Evolutionary conservation across 1,140 invertebrate genomes (phyloP), one percentile per base, ranked within the genome.

Genomic region (Diuraphis noxia): DNA sequence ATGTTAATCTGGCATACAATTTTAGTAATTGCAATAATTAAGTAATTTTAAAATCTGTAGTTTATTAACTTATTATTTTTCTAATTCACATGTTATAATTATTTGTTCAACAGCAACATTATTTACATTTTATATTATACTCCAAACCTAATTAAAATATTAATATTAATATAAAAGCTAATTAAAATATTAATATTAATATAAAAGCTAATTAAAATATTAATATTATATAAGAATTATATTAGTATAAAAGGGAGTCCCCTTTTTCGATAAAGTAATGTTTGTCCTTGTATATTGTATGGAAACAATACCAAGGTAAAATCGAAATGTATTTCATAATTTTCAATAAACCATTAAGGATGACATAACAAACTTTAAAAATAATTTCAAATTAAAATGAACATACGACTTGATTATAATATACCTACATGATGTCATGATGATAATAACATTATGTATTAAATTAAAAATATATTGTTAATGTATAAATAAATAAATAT

Each of bases 231-330:
- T 81, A 2, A 25, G 8, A 81, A 81, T 81, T 38, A 40, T 23
- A 38, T 8, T 17, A 10, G 19, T 85, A 85, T 17, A 43, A 85
- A 84, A 85, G 1, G 4, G 8, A 81, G 36, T 1, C 1, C 25
- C 41, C 2, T 34, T n/a, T 43, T 43, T 25, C 19, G 7, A 25
- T 36, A 17, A 8, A 36, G 13, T 49, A 86, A 13, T 34, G 52
- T 86, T 86, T 52, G 84, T 86, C 84, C 84, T 86, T 36, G 84
- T 41, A 38, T 13, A 49, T 86, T 86, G 43, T 52, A 36, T 49
- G 5, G 34, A 86, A 52, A 86, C n/a, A 36, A 86, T 86, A 86
- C 43, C 84, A 86, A 86, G 46, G 84, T 52, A 52, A 86, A 86
- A 86, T 86, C 9, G 19, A 36, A 46, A 52, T 36, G 10, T 23